Conservation (phyloP, 2,888 invertebrate genomes). For the Melanchra persicariae region DNA sequence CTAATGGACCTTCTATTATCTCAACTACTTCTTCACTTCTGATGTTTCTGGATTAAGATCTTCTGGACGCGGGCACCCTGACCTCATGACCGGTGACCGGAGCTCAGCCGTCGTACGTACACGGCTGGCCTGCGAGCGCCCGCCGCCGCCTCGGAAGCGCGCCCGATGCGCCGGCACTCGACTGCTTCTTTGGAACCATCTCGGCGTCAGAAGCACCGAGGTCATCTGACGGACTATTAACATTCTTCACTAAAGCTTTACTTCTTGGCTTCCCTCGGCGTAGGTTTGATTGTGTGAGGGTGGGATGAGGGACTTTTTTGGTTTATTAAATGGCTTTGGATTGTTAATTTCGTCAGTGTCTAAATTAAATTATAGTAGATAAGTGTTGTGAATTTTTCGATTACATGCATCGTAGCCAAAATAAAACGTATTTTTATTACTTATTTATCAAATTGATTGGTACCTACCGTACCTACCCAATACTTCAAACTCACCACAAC, state of each 20-base stretch:
- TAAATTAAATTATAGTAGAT: slow-evolving; percentile 9
- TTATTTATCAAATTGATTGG: neutral
- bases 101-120: neutral
- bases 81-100: slow-evolving; percentile 8
- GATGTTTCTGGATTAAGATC: slow-evolving; percentile 1
- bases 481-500: neutral
- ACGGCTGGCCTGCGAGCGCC: neutral
- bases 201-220: slow-evolving; percentile 15
- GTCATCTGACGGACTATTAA: neutral
- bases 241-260: neutral
- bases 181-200: slow-evolving; percentile 13
- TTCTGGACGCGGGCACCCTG: slow-evolving; percentile 7
- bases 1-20: neutral
- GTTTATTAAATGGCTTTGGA: slow-evolving; percentile 11
- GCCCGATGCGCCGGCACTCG: neutral
- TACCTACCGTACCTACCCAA: no score
- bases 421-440: slow-evolving; percentile 14
- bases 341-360: slow-evolving; percentile 17
- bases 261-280: slow-evolving; percentile 1
- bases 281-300: slow-evolving; percentile 43
- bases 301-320: neutral
- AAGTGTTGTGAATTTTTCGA: slow-evolving; percentile 22
- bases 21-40: slow-evolving; percentile 2
- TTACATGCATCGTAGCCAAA: slow-evolving; percentile 52
- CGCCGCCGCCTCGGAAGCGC: neutral